Evolutionary conservation across 2,888 invertebrate species (phyloP).

Genomic region (Arrhopalites spinosus): DNA sequence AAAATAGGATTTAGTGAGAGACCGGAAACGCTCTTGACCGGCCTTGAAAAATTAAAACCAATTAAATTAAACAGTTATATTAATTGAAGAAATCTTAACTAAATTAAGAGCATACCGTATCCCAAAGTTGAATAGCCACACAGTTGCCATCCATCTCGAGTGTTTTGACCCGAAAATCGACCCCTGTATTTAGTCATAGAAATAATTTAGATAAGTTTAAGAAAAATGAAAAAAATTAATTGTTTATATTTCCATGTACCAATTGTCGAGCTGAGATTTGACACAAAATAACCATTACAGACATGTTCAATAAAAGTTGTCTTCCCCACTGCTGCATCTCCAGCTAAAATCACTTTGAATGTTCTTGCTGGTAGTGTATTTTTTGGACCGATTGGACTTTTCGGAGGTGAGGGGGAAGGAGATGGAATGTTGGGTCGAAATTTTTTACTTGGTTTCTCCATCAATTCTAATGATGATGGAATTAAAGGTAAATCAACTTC

Average conservation of each 20-base stretch:
- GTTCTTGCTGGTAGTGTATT: slow-evolving; percentile 63
- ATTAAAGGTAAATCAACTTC: neutral
- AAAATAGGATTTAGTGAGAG: slow-evolving; percentile 68
- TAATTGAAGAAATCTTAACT: no score
- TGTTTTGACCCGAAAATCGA: slow-evolving; percentile 66
- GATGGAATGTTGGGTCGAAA: neutral
- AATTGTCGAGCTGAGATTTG: slow-evolving; percentile 65
- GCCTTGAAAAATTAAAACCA: neutral
- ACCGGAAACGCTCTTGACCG: slow-evolving; percentile 65
- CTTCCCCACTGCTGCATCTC: slow-evolving; percentile 69
- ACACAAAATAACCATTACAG: slow-evolving; percentile 65
- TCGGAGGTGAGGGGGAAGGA: neutral
- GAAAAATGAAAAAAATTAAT: neutral
- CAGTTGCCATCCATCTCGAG: slow-evolving; percentile 63
- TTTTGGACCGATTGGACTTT: neutral
- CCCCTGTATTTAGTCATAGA: slow-evolving; percentile 58
- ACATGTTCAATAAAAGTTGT: slow-evolving; percentile 67
- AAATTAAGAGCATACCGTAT: no score
- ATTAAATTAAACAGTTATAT: no score
- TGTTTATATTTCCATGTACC: no score
- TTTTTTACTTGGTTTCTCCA: neutral
- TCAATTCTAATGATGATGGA: slow-evolving; percentile 15
- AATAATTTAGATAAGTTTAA: no score
- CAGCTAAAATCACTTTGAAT: slow-evolving; percentile 67
- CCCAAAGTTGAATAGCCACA: slow-evolving; percentile 65